Base-by-base conservation (phyloP, 1,140 invertebrate genomes). In the Oedothorax gibbosus region DNA sequence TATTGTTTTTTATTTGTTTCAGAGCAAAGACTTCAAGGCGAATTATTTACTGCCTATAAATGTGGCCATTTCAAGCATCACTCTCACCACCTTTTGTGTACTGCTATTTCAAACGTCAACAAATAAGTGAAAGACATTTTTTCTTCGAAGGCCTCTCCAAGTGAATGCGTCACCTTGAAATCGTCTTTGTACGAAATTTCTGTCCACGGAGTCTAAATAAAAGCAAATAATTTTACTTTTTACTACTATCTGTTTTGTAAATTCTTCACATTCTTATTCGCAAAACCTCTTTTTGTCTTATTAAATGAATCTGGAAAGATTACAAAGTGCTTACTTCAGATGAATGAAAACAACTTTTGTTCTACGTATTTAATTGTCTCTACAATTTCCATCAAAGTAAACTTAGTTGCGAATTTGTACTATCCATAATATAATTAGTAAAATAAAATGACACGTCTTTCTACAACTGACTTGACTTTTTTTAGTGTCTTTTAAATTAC, bases 11-110 rank as follows among this genome's bases (percentile, higher is more conserved):
- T 49, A 56, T 76, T 11, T 12, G 64, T 83, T 76, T 35, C 62
- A 84, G 72, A 66, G 57, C 15, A 72, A 84, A 84, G 81, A 76
- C 50, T 84, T 84, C 81, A 84, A 84, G 71, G 81, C 8, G 71
- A 84, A 56, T n/a, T 56, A 75, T 75, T 65, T 66, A 75, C 81
- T 66, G 57, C 57, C 35, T 66, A 18, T 57, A 56, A n/a, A 60
- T 5, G n/a, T n/a, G 51, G 49, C 21, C 53, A 51, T 75, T 75
- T 21, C 11, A 57, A 71, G n/a, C 57, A 54, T 8, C 68, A 72
- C 56, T 66, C 11, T 18, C 14, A 51, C 72, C 10, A 56, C 11
- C 51, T 54, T 54, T 68, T 21, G 49, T 66, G 62, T 65, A 50
- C 20, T 76, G 56, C 51, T 15, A 50, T 18, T 60, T n/a, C 57